Base-by-base conservation (phyloP, 2,113 vertebrate species). In the Melanostigma gelatinosum region DNA sequence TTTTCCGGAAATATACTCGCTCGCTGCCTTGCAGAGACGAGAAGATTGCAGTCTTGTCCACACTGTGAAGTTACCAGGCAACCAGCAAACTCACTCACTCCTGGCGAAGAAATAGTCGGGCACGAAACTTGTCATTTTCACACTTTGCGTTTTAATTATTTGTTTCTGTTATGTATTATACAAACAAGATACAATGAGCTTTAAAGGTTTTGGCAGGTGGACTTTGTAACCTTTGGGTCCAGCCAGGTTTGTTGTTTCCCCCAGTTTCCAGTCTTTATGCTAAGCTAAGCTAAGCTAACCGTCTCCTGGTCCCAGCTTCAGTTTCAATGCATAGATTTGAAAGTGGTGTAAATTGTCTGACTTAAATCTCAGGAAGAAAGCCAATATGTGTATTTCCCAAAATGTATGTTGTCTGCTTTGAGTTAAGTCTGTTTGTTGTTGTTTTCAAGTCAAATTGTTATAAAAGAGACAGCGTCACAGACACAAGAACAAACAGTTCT, bases 401-500 rank as follows among this genome's bases (percentile, higher is more conserved):
- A 68, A 48, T 64, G 6, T 38, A 60, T 40, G 2, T 61, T n/a
- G 4, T 13, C 24, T 8, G 9, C 24, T 54, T 42, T 67, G 5
- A 52, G n/a, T 10, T 10, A 10, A 36, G 5, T 57, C 15, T 46
- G 24, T 71, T 10, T 72, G 16, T 69, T 79, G 52, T n/a, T 24
- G n/a, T 57, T 76, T 73, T 22, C 32, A 75, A 34, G 22, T 46
- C 27, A 63, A 50, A 75, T 24, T 42, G 12, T 46, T 5, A 73
- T 74, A 40, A 77, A 74, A 75, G 40, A 74, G 20, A 73, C 36
- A 55, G 42, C 65, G 62, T 29, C 72, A 61, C 29, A 52, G 46
- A 24, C 50, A 73, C 40, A 16, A 69, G 3, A 79, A 40, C 44
- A 78, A 77, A 77, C 52, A 77, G 34, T 32, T 80, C 29, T 66